Base-by-base conservation (phyloP, 1,140 invertebrate species). In the Panagrolaimus sp. region DNA sequence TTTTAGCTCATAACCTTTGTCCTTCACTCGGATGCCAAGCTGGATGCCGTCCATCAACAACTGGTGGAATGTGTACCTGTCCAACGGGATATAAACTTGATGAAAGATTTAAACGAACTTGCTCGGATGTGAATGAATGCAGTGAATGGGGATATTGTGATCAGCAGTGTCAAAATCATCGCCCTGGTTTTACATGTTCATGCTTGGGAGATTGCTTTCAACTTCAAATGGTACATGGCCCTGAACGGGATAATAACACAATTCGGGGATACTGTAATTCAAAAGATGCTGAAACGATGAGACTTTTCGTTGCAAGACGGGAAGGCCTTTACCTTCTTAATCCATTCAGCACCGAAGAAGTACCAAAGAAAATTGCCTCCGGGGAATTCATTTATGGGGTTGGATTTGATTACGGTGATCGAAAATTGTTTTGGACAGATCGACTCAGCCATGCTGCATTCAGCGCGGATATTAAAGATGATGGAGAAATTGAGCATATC, bases 141-240 rank as follows among this genome's bases (percentile, higher is more conserved):
- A 82, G 86, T 8, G 91, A 93, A 84, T 97, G 93, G 91, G 93
- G 93, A 15, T 93, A 89, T 83, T 98, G 94, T 84, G 93, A 97
- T 80, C 95, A 98, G 83, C 86, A 91, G 0, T 98, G 94, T 83
- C 88, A 89, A 6, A 96, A 97, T 83, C 90, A 88, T 0, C 88
- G 88, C 0, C 86, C 90, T 74, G 88, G 89, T 0, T 97, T 91
- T 83, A 87, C 85, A 0, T 98, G 94, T 84, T 88, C 88, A 14
- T 98, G 94, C 26, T 65, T 82, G 21, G 80, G 80, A 4, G 77
- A 74, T 21, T 84, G 89, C 88, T 14, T 85, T 87, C 91, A 91
- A 83, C 85, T 84, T 1, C 83, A 91, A 43, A 86, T 86, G 68
- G 88, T 88, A 28, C 87, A 87, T 44, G 89, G 88, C 52, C 86